These are phyloP conservation scores for Gnathonemus echidnorhynchus DNA, from an alignment of 2,113 vertebrate species.

Conservation along the genomic window DNA sequence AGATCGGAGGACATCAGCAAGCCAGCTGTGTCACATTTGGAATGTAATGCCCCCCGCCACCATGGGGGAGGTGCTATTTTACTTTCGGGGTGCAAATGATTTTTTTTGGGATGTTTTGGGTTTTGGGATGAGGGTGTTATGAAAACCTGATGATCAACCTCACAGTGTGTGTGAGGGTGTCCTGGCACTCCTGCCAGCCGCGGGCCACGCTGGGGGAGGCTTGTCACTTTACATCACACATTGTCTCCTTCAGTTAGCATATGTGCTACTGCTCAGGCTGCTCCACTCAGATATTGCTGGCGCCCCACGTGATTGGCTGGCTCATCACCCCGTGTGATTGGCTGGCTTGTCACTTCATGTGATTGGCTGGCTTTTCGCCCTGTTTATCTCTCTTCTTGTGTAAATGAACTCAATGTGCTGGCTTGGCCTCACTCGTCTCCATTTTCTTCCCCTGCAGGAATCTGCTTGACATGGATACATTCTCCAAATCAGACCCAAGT, in stretches of 20 bases:
- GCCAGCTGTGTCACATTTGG: neutral
- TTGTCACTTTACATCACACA: neutral
- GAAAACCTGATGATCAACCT: neutral
- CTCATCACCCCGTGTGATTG: neutral
- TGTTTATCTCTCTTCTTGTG: neutral
- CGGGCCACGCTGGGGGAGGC: neutral
- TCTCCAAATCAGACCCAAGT: conserved; percentile 94
- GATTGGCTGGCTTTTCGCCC: neutral
- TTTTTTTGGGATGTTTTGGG: too few relatives aligned
- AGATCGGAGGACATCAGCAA: neutral
- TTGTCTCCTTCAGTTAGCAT: neutral
- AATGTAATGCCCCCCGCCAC: neutral
- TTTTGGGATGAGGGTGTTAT: neutral
- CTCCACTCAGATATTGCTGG: neutral
- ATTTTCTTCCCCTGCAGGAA: conserved; percentile 47
- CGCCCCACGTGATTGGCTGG: neutral
- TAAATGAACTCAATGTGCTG: neutral
- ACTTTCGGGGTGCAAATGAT: neutral
- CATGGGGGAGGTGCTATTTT: neutral
- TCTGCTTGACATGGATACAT: conserved; percentile 88
- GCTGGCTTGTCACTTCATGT: neutral
- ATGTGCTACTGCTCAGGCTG: neutral
- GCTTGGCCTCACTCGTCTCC: conserved; percentile 15
- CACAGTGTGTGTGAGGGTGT: neutral
- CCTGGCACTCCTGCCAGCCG: neutral